Conservation (phyloP, 2,888 invertebrate species). For the Frankliniella fusca region DNA sequence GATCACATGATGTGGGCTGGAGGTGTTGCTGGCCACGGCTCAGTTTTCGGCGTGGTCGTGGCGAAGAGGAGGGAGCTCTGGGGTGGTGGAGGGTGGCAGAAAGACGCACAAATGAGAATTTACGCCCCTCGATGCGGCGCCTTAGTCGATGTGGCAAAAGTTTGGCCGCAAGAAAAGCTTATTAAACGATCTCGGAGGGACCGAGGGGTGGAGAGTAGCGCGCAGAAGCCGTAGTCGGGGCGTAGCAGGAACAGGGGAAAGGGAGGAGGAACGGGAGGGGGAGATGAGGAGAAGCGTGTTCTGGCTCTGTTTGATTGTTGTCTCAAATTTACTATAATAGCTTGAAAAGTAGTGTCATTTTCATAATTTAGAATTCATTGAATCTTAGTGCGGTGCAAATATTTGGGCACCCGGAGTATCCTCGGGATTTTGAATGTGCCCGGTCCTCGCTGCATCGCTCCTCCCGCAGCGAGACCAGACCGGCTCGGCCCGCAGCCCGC, state of each 20-base stretch:
- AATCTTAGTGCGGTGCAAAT: no score
- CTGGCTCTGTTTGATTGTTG: no score
- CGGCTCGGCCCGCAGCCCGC: background rate
- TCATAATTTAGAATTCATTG: no score
- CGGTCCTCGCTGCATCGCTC: background rate
- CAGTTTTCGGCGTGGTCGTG: no score
- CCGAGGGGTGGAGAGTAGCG: background rate
- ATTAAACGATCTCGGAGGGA: conserved; percentile 20
- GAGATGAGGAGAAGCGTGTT: background rate
- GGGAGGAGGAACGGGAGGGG: background rate
- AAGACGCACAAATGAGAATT: conserved; percentile 18
- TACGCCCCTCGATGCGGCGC: conserved; percentile 21
- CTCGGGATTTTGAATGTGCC: no score
- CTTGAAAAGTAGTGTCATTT: no score
- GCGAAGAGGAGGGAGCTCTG: no score
- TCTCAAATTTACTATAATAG: no score
- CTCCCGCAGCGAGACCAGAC: background rate
- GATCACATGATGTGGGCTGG: background rate
- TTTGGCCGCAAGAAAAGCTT: conserved; percentile 23
- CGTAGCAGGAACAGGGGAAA: background rate
- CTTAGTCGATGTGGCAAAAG: conserved; percentile 18
- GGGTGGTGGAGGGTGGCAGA: no score
- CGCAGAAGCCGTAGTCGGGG: background rate
- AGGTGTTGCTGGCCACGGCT: no score
- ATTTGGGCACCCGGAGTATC: no score